These are phyloP conservation scores for Podilymbus podiceps DNA, from an alignment of 2,113 vertebrate genomes.

Conservation along the genomic window DNA sequence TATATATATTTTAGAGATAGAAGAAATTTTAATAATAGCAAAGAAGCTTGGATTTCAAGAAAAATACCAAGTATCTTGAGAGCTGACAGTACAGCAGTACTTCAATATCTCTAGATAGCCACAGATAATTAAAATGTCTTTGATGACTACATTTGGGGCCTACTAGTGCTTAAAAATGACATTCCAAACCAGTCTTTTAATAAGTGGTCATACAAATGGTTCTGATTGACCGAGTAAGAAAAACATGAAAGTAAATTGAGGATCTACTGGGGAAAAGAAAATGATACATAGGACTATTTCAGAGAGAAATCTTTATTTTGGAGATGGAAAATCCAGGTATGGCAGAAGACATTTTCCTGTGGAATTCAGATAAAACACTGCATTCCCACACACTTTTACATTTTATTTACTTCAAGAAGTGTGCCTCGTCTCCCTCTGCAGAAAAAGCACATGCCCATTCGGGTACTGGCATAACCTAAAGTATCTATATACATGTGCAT, in stretches of 20 bases:
- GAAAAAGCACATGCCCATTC: not conserved
- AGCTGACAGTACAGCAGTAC: not conserved
- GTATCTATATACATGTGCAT: no score
- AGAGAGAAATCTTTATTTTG: not conserved
- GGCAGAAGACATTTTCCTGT: not conserved
- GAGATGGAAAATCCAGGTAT: not conserved
- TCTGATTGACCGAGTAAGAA: not conserved
- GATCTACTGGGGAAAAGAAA: not conserved
- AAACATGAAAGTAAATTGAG: not conserved
- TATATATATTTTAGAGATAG: not conserved
- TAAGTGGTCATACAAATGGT: not conserved
- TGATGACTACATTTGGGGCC: not conserved
- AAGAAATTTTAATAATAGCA: conserved; percentile 18
- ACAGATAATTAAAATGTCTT: conserved; percentile 10
- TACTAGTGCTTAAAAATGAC: not conserved
- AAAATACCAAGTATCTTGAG: not conserved
- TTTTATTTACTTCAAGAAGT: not conserved
- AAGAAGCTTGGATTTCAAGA: not conserved
- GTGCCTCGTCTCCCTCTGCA: not conserved
- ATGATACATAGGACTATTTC: not conserved
- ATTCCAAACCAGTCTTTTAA: not conserved
- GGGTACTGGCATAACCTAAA: not conserved
- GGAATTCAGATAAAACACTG: not conserved
- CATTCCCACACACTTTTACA: not conserved
- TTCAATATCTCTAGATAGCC: not conserved